Base-by-base conservation (phyloP, 2,888 invertebrate genomes). In the Ormyrus rosae region DNA sequence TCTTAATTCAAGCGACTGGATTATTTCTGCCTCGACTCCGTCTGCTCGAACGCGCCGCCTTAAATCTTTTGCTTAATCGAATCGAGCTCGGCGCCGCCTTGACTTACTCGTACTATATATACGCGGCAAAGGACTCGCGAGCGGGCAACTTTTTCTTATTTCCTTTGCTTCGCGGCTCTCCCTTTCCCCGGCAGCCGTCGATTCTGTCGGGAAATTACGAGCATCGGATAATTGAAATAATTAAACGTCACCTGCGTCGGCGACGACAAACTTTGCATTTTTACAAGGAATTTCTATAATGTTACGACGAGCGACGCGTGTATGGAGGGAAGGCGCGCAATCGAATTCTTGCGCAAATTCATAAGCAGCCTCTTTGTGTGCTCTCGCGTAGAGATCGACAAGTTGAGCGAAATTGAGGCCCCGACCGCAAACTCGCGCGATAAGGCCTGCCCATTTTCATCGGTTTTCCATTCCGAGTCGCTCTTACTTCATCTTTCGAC, bases 181-280 rank as follows among this genome's bases (percentile, higher is more conserved):
- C 3, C 34, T 34, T 34, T 58, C 60, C 6, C 48, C 48, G 58
- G 1, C 19, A 61, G 61, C 34, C 65, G 6, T n/a, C 78, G 78
- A 71, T 78, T 70, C 65, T 51, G 64, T 51, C 34, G 4, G 13
- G 19, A 78, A 61, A 72, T 78, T 61, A 72, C 51, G n/a, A 50
- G 13, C 65, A 53, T 5, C 70, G 50, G 61, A n/a, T 67, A 76
- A 80, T 79, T 79, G 68, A 79, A 79, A 69, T 79, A 73, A 79
- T 80, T 76, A 71, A 80, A 46, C 48, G 71, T 48, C 65, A 78
- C 70, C 71, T 71, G 65, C 19, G n/a, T 58, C 10, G 46, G 51
- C 70, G 70, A 70, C 64, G 13, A 55, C 48, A 58, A 46, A 10
- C 34, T 45, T 53, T n/a, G 10, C 55, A 48, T 63, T 70, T 76